Conservation (phyloP, 30 jellyfish, hydroid and myxozoan species). For the Cassiopea xamachana region DNA sequence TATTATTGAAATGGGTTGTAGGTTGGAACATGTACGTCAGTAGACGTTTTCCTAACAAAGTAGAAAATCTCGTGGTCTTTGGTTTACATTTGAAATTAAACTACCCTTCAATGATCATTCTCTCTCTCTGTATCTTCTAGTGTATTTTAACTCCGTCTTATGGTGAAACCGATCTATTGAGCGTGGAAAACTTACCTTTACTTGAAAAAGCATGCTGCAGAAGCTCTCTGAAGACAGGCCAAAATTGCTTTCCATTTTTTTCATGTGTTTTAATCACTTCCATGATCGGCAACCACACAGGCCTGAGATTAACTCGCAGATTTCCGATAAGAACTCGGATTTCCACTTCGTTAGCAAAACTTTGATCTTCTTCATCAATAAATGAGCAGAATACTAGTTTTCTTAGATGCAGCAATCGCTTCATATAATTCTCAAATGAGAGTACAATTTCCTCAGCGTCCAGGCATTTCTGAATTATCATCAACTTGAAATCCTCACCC, state of each 20-base stretch:
- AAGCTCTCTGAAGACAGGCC: conserved; percentile 73
- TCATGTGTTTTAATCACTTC: conserved; percentile 70
- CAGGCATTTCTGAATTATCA: conserved; percentile 45
- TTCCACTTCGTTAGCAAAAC: conserved; percentile 38
- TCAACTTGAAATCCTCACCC: not conserved
- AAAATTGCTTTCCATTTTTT: conserved; percentile 62
- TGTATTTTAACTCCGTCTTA: no score
- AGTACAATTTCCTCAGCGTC: conserved; percentile 74
- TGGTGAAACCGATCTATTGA: no score
- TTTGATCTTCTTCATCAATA: not conserved
- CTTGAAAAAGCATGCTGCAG: conserved; percentile 22
- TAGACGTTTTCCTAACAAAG: not conserved
- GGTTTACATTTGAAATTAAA: no score
- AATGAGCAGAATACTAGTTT: conserved; percentile 50
- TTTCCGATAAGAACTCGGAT: conserved; percentile 71
- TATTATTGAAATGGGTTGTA: no score
- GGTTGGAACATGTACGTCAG: no score
- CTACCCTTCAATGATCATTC: no score
- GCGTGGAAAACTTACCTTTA: not conserved
- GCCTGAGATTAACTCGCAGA: conserved; percentile 73
- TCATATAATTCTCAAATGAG: conserved; percentile 71
- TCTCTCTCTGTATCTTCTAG: no score
- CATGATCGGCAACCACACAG: conserved; percentile 85
- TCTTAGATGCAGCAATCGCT: conserved; percentile 72
- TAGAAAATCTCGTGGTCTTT: not conserved